Evolutionary conservation across 2,888 invertebrate genomes (phyloP).

Genomic region (Drosophila melanocephala): DNA sequence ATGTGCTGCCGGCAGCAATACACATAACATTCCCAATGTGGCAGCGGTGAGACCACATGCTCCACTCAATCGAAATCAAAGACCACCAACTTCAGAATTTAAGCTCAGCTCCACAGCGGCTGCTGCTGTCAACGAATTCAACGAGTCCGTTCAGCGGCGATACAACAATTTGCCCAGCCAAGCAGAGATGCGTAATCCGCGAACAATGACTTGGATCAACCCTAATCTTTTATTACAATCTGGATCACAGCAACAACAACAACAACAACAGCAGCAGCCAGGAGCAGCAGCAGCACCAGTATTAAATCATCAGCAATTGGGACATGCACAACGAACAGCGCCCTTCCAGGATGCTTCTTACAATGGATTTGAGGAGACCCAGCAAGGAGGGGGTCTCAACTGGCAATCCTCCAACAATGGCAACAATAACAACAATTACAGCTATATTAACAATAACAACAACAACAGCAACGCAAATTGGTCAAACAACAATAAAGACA

Average conservation of each 20-base stretch:
- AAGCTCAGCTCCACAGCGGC: neutral
- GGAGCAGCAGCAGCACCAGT: neutral
- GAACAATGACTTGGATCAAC: slow-evolving; percentile 16
- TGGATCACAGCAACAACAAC: neutral
- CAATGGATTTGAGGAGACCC: slow-evolving; percentile 5
- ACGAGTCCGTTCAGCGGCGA: neutral
- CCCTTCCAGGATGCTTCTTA: neutral
- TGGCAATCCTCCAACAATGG: slow-evolving; percentile 13
- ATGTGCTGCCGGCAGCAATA: neutral
- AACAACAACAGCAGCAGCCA: neutral
- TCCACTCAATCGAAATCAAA: neutral
- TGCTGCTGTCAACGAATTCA: neutral
- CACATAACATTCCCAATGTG: slow-evolving; percentile 3
- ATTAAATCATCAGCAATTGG: slow-evolving; percentile 2
- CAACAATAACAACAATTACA: slow-evolving; percentile 1
- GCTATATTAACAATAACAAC: neutral
- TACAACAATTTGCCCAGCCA: neutral
- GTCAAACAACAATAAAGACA: neutral
- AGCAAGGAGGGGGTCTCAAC: neutral
- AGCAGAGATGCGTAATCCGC: slow-evolving; percentile 25
- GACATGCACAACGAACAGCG: neutral
- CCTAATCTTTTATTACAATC: neutral
- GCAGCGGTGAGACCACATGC: neutral
- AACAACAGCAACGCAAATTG: slow-evolving; percentile 7
- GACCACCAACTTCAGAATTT: neutral